phyloP scores from a whole-genome alignment of 2,797 vertebrate genomes.

The Periophthalmus magnuspinnatus region DNA sequence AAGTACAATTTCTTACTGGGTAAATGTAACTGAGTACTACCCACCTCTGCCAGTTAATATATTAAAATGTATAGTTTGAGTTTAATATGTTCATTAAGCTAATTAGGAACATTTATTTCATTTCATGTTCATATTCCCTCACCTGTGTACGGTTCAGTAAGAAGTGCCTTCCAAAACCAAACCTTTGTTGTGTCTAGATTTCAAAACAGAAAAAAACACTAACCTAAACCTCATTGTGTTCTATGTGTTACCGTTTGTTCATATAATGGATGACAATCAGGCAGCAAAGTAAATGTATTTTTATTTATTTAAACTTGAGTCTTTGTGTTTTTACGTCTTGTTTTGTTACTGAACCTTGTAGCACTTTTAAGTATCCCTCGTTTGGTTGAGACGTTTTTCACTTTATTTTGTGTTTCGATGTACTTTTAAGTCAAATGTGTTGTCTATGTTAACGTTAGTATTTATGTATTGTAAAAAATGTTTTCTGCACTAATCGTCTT shows the following conservation, averaged over 20 bases:
- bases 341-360: slow-evolving; percentile 1
- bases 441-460: slow-evolving; percentile 13
- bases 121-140: slow-evolving; percentile 11
- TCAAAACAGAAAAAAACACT: slow-evolving; percentile 12
- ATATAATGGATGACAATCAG: slow-evolving; percentile 54
- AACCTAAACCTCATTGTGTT: slow-evolving; percentile 11
- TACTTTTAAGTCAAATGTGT: slow-evolving; percentile 28
- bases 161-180: slow-evolving; percentile 75
- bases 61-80: too few species aligned
- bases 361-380: slow-evolving; percentile 29
- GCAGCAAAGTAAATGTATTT: slow-evolving; percentile 27
- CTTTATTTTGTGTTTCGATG: slow-evolving; percentile 47
- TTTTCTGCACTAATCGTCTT: slow-evolving; percentile 26
- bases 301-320: neutral
- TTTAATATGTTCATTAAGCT: too few species aligned
- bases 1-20: too few species aligned
- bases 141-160: slow-evolving; percentile 27
- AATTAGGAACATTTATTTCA: neutral
- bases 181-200: slow-evolving; percentile 25
- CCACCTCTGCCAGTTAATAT: too few species aligned
- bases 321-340: neutral
- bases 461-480: slow-evolving; percentile 12
- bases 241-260: neutral
- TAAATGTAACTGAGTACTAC: too few species aligned
- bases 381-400: slow-evolving; percentile 15